Evolutionary conservation across 2,888 invertebrate genomes (phyloP).

Genomic region (Vandiemenella viatica): DNA sequence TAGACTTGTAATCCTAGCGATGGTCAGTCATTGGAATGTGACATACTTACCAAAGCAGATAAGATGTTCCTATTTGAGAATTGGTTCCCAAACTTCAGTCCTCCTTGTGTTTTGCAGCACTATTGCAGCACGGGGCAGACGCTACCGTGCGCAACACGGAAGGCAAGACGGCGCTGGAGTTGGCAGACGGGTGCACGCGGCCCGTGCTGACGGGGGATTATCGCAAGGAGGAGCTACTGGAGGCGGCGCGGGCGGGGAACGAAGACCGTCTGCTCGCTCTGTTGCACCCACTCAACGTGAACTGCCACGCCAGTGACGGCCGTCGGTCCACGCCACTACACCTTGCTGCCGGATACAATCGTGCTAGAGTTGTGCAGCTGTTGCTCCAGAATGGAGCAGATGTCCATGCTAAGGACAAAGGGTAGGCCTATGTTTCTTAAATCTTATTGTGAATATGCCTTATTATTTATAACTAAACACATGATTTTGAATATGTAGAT

Average conservation of each 20-base stretch:
- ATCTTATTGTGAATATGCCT: too few relatives aligned
- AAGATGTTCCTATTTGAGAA: too few relatives aligned
- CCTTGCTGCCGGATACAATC: slow-evolving; percentile 88
- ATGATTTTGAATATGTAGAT: too few relatives aligned
- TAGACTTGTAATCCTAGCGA: too few relatives aligned
- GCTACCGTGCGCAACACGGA: slow-evolving; percentile 80
- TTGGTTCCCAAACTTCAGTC: not conserved
- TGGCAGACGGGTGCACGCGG: slow-evolving; percentile 73
- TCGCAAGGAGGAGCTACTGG: slow-evolving; percentile 57
- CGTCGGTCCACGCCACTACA: slow-evolving; percentile 86
- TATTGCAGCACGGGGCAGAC: slow-evolving; percentile 90
- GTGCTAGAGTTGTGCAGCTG: slow-evolving; percentile 76
- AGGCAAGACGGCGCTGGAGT: slow-evolving; percentile 83
- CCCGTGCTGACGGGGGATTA: slow-evolving; percentile 73
- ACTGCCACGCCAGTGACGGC: slow-evolving; percentile 93
- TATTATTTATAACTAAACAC: too few relatives aligned
- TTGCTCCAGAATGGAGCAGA: slow-evolving; percentile 84
- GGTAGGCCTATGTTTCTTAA: slow-evolving; percentile 51
- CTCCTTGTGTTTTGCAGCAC: slow-evolving; percentile 45
- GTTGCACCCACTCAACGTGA: slow-evolving; percentile 89
- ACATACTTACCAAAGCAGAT: too few relatives aligned
- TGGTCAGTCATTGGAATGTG: too few relatives aligned
- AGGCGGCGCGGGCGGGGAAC: slow-evolving; percentile 84
- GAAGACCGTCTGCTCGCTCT: slow-evolving; percentile 75
- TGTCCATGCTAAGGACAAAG: slow-evolving; percentile 95